These are phyloP conservation scores for Rotaria socialis DNA, from an alignment of 2,888 invertebrate genomes.

Conservation along the genomic window DNA sequence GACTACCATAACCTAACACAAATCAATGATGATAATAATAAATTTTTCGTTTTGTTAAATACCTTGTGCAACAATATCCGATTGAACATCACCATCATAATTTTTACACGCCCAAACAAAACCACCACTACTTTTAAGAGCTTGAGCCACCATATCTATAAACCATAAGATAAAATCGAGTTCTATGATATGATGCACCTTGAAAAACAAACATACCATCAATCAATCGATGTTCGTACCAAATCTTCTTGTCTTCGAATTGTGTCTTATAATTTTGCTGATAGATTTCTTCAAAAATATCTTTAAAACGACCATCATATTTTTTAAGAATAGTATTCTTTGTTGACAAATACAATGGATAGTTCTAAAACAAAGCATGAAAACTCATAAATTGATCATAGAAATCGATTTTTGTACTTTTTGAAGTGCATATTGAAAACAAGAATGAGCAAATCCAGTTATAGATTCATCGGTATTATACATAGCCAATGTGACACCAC, in stretches of 20 bases:
- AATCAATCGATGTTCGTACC: conserved; percentile 84
- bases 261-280: conserved; percentile 74
- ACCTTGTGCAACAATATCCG: conserved; percentile 76
- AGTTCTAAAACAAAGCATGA: conserved; percentile 66
- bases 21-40: conserved; percentile 50
- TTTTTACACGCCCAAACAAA: conserved; percentile 90
- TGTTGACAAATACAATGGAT: conserved; percentile 82
- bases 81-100: conserved; percentile 85
- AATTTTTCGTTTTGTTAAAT: conserved; percentile 50
- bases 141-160: conserved; percentile 77
- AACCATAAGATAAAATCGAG: background rate
- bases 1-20: conserved; percentile 66
- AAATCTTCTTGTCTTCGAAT: conserved; percentile 73
- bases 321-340: conserved; percentile 83
- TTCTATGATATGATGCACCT: no score
- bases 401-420: background rate
- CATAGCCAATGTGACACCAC: conserved; percentile 79
- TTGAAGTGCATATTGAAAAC: conserved; percentile 72
- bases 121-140: conserved; percentile 75
- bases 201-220: conserved; percentile 63
- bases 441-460: conserved; percentile 75
- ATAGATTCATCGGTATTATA: conserved; percentile 83
- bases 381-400: background rate
- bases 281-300: conserved; percentile 82
- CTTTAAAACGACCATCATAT: conserved; percentile 84